These are phyloP conservation scores for Ceyx margarethae DNA, from an alignment of 2,113 vertebrate species.

Conservation along the genomic window DNA sequence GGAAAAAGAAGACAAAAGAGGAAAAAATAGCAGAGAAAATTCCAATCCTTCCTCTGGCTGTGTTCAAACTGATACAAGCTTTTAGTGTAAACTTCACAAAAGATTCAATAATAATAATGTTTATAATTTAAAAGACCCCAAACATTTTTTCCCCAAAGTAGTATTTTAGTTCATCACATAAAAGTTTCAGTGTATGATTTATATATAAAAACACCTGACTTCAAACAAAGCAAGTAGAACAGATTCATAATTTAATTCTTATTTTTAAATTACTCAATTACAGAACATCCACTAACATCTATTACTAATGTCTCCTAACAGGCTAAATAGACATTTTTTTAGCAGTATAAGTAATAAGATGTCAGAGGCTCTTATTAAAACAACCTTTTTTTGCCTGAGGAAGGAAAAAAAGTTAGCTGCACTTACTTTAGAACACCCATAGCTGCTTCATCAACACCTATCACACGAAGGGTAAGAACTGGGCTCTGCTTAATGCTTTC, in stretches of 20 bases:
- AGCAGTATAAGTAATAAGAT: background rate
- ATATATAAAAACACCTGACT: background rate
- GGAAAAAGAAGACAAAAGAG: background rate
- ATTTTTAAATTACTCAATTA: background rate
- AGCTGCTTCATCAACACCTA: conserved; percentile 73
- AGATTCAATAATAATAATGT: background rate
- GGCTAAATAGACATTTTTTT: background rate
- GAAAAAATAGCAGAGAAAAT: background rate
- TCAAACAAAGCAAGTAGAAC: background rate
- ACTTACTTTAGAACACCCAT: conserved; percentile 77
- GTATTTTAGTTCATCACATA: background rate
- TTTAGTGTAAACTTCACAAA: background rate
- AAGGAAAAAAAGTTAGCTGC: background rate
- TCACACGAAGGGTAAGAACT: conserved; percentile 75
- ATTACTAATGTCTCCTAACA: background rate
- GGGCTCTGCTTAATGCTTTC: conserved; percentile 74
- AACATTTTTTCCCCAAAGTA: background rate
- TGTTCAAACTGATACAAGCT: background rate
- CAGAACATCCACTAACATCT: background rate
- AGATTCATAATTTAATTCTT: background rate
- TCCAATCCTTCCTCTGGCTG: background rate
- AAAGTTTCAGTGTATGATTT: background rate
- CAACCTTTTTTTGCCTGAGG: background rate
- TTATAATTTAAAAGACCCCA: background rate
- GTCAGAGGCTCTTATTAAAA: background rate